phyloP scores from a whole-genome alignment of 1,140 invertebrate species.

The Euwallacea fornicatus region DNA sequence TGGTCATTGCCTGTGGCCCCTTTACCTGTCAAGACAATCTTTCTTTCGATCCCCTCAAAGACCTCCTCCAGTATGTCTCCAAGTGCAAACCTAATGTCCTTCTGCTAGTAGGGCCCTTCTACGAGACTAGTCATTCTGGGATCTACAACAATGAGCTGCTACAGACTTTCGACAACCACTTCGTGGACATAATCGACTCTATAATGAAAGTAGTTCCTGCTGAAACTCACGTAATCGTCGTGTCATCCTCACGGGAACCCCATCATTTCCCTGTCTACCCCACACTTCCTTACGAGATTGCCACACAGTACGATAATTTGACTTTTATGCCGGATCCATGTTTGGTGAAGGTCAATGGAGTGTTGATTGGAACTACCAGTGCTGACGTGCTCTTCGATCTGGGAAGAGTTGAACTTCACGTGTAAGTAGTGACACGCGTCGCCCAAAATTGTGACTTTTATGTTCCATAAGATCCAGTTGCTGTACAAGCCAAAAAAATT shows the following conservation, averaged over 20 bases:
- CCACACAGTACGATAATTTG: conserved; percentile 62
- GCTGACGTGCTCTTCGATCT: conserved; percentile 62
- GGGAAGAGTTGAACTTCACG: conserved; percentile 36
- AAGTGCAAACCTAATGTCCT: conserved; percentile 76
- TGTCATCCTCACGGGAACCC: conserved; percentile 75
- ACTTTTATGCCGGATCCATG: conserved; percentile 75
- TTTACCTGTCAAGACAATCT: conserved; percentile 77
- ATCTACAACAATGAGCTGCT: conserved; percentile 61
- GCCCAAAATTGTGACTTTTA: no score
- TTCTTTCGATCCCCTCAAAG: conserved; percentile 77
- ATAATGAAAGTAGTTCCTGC: conserved; percentile 58
- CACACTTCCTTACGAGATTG: conserved; percentile 67
- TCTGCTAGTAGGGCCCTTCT: conserved; percentile 80
- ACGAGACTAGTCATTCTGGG: conserved; percentile 69
- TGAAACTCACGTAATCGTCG: conserved; percentile 69
- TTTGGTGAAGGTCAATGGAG: conserved; percentile 72
- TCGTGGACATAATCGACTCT: conserved; percentile 67
- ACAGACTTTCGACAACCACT: conserved; percentile 71
- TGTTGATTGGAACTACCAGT: conserved; percentile 77
- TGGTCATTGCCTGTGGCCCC: conserved; percentile 80
- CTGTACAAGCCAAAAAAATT: neutral
- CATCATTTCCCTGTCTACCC: conserved; percentile 80
- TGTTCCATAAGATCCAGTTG: no score
- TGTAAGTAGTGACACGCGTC: conserved; percentile 28
- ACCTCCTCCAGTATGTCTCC: conserved; percentile 70